These are phyloP conservation scores for Lycia hirtaria DNA, from an alignment of 2,888 invertebrate genomes.

Conservation along the genomic window DNA sequence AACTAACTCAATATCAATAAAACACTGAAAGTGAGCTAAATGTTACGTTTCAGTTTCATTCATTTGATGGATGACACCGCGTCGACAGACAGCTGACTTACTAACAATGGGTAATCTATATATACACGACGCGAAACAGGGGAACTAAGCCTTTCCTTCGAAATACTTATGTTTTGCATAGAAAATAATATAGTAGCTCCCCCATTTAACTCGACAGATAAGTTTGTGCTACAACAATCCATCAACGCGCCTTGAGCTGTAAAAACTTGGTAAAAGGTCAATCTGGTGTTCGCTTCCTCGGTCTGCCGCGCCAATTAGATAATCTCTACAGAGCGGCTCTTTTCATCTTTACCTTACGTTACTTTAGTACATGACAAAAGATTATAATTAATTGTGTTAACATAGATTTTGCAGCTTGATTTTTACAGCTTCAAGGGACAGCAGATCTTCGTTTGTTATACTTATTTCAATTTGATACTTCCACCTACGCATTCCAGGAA, in stretches of 20 bases:
- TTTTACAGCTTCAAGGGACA: no score
- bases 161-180: background rate
- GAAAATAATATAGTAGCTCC: background rate
- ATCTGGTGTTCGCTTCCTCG: slow-evolving; percentile 57
- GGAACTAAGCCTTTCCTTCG: background rate
- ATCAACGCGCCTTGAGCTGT: slow-evolving; percentile 56
- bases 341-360: no score
- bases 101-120: background rate
- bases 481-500: no score
- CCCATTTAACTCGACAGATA: background rate
- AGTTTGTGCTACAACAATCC: slow-evolving; percentile 36
- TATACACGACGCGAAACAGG: background rate
- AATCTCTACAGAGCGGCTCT: slow-evolving; percentile 27
- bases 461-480: no score
- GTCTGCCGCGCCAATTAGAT: slow-evolving; percentile 57
- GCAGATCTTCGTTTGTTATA: no score
- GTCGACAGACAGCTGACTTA: slow-evolving; percentile 28
- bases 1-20: background rate
- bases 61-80: slow-evolving; percentile 45
- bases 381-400: no score
- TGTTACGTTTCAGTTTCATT: slow-evolving; percentile 13
- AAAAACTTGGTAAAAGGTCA: slow-evolving; percentile 65
- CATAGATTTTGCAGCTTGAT: slow-evolving; percentile 1
- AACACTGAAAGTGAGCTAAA: background rate
- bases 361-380: no score